A percentile compares a stretch with the other conserved stretches of the same genome.
phyloP scores from a whole-genome alignment of 92 coral and sea anemone genomes.

The Anthopleura xanthogrammica region DNA sequence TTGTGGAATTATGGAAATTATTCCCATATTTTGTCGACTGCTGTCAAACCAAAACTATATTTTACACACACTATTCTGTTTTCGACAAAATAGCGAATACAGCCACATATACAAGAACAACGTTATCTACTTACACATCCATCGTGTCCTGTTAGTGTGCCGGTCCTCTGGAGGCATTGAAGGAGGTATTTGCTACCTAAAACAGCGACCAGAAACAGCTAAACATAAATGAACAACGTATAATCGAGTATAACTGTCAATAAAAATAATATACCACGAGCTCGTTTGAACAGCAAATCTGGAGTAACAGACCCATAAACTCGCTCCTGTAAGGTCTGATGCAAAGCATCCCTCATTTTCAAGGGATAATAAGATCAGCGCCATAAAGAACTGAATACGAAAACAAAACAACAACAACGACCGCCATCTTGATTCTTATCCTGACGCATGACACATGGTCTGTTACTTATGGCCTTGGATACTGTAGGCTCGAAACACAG shows the following conservation, averaged over 20 bases:
- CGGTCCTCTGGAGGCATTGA: slow-evolving; percentile 78
- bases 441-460: slow-evolving; percentile 39
- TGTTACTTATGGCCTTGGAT: not conserved
- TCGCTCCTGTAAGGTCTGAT: slow-evolving; percentile 69
- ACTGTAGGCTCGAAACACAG: not conserved
- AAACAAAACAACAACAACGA: slow-evolving; percentile 34
- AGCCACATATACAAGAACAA: not conserved
- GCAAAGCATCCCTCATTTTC: slow-evolving; percentile 44
- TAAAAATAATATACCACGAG: slow-evolving; percentile 60
- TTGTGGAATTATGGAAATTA: not conserved
- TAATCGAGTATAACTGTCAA: not conserved
- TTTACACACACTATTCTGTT: not conserved
- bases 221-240: not conserved
- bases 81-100: not conserved
- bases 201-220: not conserved
- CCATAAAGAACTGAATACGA: slow-evolving; percentile 27
- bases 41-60: not conserved
- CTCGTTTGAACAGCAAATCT: slow-evolving; percentile 48
- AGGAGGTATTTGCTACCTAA: slow-evolving; percentile 77
- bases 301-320: slow-evolving; percentile 62
- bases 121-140: slow-evolving; percentile 82
- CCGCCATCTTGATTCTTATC: slow-evolving; percentile 60
- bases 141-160: slow-evolving; percentile 83
- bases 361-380: not conserved
- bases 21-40: not conserved